Conservation (phyloP, 2,797 vertebrate species). For the Moxostoma hubbsi region DNA sequence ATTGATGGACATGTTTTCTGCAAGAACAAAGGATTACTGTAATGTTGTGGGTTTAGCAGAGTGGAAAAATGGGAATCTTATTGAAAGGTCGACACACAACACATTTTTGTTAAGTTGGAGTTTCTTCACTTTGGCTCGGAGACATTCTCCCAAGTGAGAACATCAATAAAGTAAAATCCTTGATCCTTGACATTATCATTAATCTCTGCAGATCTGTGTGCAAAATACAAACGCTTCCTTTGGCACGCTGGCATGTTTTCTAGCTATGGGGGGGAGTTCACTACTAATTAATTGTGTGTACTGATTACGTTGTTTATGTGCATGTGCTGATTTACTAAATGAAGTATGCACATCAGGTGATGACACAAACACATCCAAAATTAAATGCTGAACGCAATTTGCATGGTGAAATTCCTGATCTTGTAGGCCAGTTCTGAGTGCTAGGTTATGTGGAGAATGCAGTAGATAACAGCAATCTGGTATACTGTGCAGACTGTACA, state of each 20-base stretch:
- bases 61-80: conserved; percentile 22
- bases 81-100: conserved; percentile 21
- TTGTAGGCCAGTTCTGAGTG: too few relatives aligned
- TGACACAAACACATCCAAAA: too few relatives aligned
- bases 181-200: conserved; percentile 44
- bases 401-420: too few relatives aligned
- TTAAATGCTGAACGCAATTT: too few relatives aligned
- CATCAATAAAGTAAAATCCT: background rate
- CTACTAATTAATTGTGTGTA: too few relatives aligned
- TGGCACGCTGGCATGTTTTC: conserved; percentile 38
- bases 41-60: conserved; percentile 31
- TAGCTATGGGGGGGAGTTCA: background rate
- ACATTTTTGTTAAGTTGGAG: conserved; percentile 21
- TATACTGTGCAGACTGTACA: too few relatives aligned
- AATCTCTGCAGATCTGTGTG: conserved; percentile 46
- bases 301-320: too few relatives aligned
- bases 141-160: conserved; percentile 28
- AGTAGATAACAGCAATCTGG: too few relatives aligned
- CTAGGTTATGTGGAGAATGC: too few relatives aligned
- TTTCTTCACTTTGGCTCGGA: conserved; percentile 30
- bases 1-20: conserved; percentile 2
- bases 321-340: too few relatives aligned
- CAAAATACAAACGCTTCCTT: conserved; percentile 34
- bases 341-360: too few relatives aligned
- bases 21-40: conserved; percentile 15